Conservation (phyloP, 2,888 invertebrate genomes). For the Cerceris ruficornis region DNA sequence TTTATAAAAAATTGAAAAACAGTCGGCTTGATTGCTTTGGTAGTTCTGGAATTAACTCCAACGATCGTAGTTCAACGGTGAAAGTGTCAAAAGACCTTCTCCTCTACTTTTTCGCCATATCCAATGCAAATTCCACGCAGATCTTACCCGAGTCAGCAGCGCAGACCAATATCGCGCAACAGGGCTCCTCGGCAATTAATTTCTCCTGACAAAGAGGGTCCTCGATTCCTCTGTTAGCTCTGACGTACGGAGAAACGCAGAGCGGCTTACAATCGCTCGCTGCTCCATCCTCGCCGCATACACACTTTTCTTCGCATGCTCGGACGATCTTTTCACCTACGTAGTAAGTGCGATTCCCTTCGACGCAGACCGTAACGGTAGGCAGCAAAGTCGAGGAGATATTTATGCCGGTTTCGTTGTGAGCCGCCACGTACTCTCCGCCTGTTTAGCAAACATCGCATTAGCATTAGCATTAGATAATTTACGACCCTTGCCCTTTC, state of each 20-base stretch:
- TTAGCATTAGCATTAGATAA: no score
- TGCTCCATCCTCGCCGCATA: constrained; percentile 86
- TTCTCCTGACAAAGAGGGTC: constrained; percentile 90
- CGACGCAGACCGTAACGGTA: constrained; percentile 60
- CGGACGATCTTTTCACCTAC: constrained; percentile 88
- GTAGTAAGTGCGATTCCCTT: constrained; percentile 80
- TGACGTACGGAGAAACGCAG: constrained; percentile 87
- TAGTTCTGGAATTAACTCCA: no score
- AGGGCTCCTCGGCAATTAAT: constrained; percentile 87
- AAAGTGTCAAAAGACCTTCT: no score
- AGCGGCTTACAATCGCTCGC: constrained; percentile 87
- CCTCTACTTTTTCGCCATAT: neutral
- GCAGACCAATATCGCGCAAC: constrained; percentile 88
- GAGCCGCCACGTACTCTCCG: constrained; percentile 73
- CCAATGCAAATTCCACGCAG: neutral
- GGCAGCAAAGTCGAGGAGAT: constrained; percentile 62
- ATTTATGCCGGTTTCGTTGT: constrained; percentile 69
- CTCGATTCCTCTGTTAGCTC: constrained; percentile 86
- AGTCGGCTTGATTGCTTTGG: no score
- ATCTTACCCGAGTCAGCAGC: constrained; percentile 84
- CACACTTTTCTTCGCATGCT: constrained; percentile 90
- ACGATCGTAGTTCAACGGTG: no score
- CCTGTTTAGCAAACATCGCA: constrained; percentile 58
- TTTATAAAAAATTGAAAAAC: no score
- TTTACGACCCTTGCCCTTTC: no score